A percentile compares a stretch with the other conserved stretches of the same genome.
phyloP scores from a whole-genome alignment of 2,888 invertebrate species.

The Deilephila elpenor region DNA sequence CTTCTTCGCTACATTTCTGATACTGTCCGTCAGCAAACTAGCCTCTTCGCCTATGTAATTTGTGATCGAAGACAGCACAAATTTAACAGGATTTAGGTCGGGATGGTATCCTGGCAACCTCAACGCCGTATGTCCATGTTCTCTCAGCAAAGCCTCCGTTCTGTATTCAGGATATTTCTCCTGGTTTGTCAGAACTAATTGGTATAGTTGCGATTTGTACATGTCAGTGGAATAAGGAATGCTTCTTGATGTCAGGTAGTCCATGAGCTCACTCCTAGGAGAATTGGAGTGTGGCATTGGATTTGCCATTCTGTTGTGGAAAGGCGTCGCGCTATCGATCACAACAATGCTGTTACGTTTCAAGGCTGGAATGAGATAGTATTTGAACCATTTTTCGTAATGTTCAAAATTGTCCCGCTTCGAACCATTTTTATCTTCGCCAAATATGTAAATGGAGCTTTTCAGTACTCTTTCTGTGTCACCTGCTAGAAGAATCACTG shows the following conservation, averaged over 20 bases:
- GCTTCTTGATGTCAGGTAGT: constrained; percentile 47
- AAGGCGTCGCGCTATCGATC: constrained; percentile 48
- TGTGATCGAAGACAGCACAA: constrained; percentile 41
- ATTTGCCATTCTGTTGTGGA: constrained; percentile 48
- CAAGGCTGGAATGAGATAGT: constrained; percentile 47
- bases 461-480: constrained; percentile 45
- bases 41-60: constrained; percentile 47
- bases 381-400: constrained; percentile 51
- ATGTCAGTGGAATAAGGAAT: constrained; percentile 49
- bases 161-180: constrained; percentile 50
- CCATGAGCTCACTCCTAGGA: constrained; percentile 51
- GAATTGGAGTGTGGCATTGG: constrained; percentile 50
- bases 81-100: constrained; percentile 48
- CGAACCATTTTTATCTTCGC: constrained; percentile 47
- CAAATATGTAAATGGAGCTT: constrained; percentile 47
- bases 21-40: constrained; percentile 44
- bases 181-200: constrained; percentile 47
- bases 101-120: constrained; percentile 48
- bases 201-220: constrained; percentile 51
- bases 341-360: constrained; percentile 50
- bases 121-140: constrained; percentile 47
- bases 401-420: constrained; percentile 50
- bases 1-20: constrained; percentile 50
- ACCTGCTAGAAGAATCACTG: constrained; percentile 48
- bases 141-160: constrained; percentile 45